Evolutionary conservation across 2,888 invertebrate genomes (phyloP).

Genomic region (Tigriopus californicus): DNA sequence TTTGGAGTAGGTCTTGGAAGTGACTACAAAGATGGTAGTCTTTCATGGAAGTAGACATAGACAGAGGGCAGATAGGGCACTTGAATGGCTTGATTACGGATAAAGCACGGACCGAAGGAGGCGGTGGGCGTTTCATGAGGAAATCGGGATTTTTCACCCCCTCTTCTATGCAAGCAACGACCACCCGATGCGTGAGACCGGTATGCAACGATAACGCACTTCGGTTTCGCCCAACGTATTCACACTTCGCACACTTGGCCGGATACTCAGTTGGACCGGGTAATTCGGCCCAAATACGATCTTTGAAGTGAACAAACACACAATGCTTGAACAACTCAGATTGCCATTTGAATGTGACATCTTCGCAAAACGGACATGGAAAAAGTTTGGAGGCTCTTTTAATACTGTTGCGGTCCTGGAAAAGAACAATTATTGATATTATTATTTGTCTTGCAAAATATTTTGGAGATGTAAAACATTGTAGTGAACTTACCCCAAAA

Average conservation of each 20-base stretch:
- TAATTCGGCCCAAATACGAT: neutral
- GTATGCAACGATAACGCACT: slow-evolving; percentile 1
- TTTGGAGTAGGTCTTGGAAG: slow-evolving; percentile 3
- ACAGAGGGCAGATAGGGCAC: neutral
- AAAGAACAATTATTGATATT: too few relatives aligned
- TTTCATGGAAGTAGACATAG: neutral
- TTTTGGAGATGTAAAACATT: too few relatives aligned
- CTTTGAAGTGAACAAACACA: slow-evolving; percentile 7
- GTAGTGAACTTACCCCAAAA: too few relatives aligned
- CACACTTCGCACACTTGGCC: slow-evolving; percentile 2
- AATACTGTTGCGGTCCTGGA: too few relatives aligned
- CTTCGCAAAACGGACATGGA: slow-evolving; percentile 5
- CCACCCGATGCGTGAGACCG: slow-evolving; percentile 12
- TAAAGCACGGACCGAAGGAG: too few relatives aligned
- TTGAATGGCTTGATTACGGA: neutral
- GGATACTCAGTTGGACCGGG: neutral
- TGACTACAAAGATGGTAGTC: neutral
- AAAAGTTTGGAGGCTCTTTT: neutral
- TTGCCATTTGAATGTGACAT: slow-evolving; percentile 13
- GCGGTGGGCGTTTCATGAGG: too few relatives aligned
- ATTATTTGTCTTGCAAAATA: too few relatives aligned
- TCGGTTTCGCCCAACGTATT: neutral
- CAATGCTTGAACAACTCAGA: slow-evolving; percentile 13
- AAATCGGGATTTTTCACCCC: neutral
- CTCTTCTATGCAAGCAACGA: neutral